Conservation (phyloP, 2,797 vertebrate genomes). For the Pangasius larnaudii region DNA sequence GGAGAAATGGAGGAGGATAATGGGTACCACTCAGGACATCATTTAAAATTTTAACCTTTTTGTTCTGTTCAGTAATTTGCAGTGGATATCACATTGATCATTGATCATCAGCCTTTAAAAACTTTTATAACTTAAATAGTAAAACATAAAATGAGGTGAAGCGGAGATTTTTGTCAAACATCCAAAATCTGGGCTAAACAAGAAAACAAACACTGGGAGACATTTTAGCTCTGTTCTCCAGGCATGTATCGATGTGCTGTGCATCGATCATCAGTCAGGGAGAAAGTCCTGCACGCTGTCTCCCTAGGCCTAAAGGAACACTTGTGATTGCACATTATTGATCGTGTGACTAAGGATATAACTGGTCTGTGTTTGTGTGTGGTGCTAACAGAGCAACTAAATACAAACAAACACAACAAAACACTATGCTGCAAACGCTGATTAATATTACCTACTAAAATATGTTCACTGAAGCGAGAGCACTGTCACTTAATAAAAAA, state of each 20-base stretch:
- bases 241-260: background rate
- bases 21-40: background rate
- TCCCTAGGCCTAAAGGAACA: constrained; percentile 14
- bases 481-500: background rate
- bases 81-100: background rate
- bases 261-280: constrained; percentile 22
- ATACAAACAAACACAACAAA: background rate
- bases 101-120: background rate
- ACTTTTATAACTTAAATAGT: background rate
- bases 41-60: background rate
- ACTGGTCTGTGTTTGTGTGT: constrained; percentile 27
- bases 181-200: background rate
- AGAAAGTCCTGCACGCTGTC: background rate
- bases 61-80: background rate
- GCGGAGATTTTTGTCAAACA: background rate
- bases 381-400: constrained; percentile 23
- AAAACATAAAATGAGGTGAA: background rate
- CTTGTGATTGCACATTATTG: constrained; percentile 21
- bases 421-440: background rate
- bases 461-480: background rate
- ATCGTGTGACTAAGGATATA: constrained; percentile 30
- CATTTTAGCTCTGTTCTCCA: background rate
- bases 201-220: constrained; percentile 10
- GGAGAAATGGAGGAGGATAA: background rate
- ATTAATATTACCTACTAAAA: background rate